Base-by-base conservation (phyloP, 2,113 vertebrate genomes). In the Ceyx margarethae region DNA sequence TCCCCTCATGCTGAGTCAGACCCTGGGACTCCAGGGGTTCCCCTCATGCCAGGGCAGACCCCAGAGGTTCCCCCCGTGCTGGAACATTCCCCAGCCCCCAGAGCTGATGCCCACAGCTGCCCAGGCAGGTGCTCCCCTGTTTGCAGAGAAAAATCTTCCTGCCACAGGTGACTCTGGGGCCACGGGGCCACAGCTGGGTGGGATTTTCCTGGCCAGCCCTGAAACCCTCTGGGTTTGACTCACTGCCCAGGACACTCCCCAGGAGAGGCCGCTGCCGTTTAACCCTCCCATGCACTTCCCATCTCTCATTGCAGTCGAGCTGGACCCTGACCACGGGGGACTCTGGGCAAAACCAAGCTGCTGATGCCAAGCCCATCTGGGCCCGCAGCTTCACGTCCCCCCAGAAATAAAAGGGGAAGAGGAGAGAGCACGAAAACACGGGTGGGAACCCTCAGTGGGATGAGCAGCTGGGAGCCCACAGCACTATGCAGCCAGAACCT, bases 351-450 rank as follows among this genome's bases (percentile, higher is more conserved):
- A 80, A 35, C 46, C 60, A 0, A 28, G 58, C 6, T 1, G 2
- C 9, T 3, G 11, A 19, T 35, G 50, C 43, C 0, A 5, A 13
- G 10, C 61, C 84, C 87, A 75, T 73, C 85, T 64, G 87, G 31
- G 57, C 28, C 29, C 53, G 43, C 0, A 2, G 1, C 11, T 15
- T 5, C 57, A 37, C 5, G 1, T 33, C 33, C 17, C 0, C 1
- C 53, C 40, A 53, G 42, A 73, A 51, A 56, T 64, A 46, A 77
- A 93, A 93, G 21, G 18, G 56, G 85, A 95, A 88, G 85, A 50
- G 28, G 11, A 2, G 10, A 43, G 37, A 51, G 65, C 15, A 3
- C 0, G 6, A 6, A 60, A 77, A 40, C 22, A 5, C 1, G 3
- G 28, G 18, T 65, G 33, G 64, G 73, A 94, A 62, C 10, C 5